Evolutionary conservation across 37 sponge, comb jelly and placozoan genomes (phyloP).

Genomic region (Diacarnus erythraeanus): DNA sequence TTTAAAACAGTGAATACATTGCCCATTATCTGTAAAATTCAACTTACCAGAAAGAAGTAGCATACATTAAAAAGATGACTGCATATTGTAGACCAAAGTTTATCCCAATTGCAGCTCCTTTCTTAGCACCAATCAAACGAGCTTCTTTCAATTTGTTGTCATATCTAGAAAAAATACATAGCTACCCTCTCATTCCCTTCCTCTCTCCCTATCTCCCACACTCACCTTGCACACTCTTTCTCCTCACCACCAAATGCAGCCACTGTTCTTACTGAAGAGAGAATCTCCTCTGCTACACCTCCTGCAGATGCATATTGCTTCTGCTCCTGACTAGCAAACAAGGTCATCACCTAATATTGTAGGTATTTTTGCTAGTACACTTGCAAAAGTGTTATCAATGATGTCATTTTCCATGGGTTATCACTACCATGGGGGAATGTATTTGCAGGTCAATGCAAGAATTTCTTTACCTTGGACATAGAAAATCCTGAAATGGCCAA

Average conservation of each 20-base stretch:
- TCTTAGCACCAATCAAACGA: slow-evolving; percentile 50
- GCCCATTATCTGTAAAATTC: too few species aligned
- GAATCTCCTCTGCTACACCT: slow-evolving; percentile 86
- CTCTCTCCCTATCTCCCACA: not conserved
- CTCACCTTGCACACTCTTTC: slow-evolving; percentile 49
- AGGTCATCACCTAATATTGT: not conserved
- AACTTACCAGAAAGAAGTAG: slow-evolving; percentile 58
- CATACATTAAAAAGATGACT: slow-evolving; percentile 55
- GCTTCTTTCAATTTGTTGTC: slow-evolving; percentile 49
- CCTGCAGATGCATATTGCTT: slow-evolving; percentile 86
- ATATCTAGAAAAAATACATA: slow-evolving; percentile 18
- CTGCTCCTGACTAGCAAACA: slow-evolving; percentile 60
- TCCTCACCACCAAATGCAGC: slow-evolving; percentile 86
- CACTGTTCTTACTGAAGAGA: slow-evolving; percentile 90
- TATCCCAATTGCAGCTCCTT: slow-evolving; percentile 47
- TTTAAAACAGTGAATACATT: too few species aligned
- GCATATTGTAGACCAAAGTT: slow-evolving; percentile 44
- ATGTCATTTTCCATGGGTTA: too few species aligned
- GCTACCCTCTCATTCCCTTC: not conserved
- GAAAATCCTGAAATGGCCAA: slow-evolving; percentile 23
- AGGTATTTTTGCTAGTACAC: too few species aligned
- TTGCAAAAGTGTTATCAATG: too few species aligned
- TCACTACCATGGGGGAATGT: too few species aligned
- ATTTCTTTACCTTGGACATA: slow-evolving; percentile 34
- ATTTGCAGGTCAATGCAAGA: too few species aligned